Evolutionary conservation across 2,888 invertebrate genomes (phyloP), one percentile per base, ranked within the genome.

Genomic region (Drosophila kambysellisi): DNA sequence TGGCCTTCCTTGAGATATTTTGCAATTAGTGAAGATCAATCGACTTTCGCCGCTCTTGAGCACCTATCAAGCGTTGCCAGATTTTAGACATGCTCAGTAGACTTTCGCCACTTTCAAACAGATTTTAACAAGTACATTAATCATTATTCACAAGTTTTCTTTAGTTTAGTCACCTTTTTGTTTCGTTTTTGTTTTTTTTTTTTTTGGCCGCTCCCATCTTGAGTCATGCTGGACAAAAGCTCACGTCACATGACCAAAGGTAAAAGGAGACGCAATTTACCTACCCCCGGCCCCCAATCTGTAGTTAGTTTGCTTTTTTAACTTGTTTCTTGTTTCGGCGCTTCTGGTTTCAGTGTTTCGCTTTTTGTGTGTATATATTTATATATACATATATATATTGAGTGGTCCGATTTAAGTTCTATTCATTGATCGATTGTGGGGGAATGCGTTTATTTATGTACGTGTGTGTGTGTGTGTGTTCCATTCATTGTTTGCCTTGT

Each of bases 401-500:
- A 32, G 41, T 58, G 65, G n/a, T 54, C 51, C 46, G 65, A 53
- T 70, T 74, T 74, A 48, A 62, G 39, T 65, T 65, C 39, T 77
- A 63, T 79, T 79, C 79, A 77, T 77, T 79, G 70, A 77, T 79
- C 74, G 51, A 59, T 58, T 64, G 29, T 4, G 37, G 41, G 20
- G 48, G 46, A 74, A 54, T 39, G 51, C 61, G 51, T 51, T 11
- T 37, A 20, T 51, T 11, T 39, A 29, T 20, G 54, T 67, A 29
- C 58, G 20, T 9, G 32, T 48, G 35, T 11, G 43, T 48, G 12
- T 41, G 56, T 59, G 54, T 53, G 17, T 53, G 32, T 32, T 70
- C 56, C 76, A 80, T 79, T 80, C 73, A 80, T 76, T 79, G 80
- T 76, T 79, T 79, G 69, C 52, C 29, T 50, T 66, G 59, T 43